Evolutionary conservation across 1,140 invertebrate genomes (phyloP), one percentile per base, ranked within the genome.

Genomic region (Zophobas morio): DNA sequence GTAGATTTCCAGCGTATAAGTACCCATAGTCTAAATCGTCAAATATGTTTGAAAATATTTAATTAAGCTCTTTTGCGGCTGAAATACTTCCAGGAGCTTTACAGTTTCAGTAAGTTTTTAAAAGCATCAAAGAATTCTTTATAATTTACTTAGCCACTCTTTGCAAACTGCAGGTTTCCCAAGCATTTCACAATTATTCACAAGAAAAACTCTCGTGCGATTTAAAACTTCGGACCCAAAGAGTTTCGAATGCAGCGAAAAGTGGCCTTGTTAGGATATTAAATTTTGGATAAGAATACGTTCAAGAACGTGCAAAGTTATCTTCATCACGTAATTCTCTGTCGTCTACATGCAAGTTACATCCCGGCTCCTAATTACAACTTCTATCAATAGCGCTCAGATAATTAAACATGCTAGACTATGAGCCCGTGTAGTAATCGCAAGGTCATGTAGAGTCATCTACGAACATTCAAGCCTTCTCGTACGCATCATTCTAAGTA

Each of bases 351-450:
- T 66, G 60, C 60, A 66, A 66, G 60, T 66, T 40, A 66, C 60
- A 66, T 66, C 60, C 60, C 60, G 37, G 60, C 42, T 66, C 60
- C 40, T 66, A 66, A 66, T 66, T 66, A 66, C 60, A 66, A 66
- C 60, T 66, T 42, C 60, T 66, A 66, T 66, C 60, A 66, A 66
- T 66, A 66, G 60, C 60, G 60, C 37, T 37, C 39, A 66, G 60
- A 66, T 66, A 66, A 66, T 66, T 66, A 66, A 66, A 66, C 60
- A 66, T 66, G 60, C 60, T 57, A 57, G 54, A 34, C 54, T 66
- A 66, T 42, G 60, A 66, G 39, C 60, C 39, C 37, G 60, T 66
- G 39, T 39, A 66, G 60, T 40, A 66, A 66, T 66, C 60, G 60
- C 60, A 66, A 66, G 60, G 60, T 66, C 60, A 66, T 66, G 42